Percentiles rank a stretch among this genome's conserved stretches.
phyloP scores from a whole-genome alignment of 2,797 vertebrate species.

The Hirundo rustica region DNA sequence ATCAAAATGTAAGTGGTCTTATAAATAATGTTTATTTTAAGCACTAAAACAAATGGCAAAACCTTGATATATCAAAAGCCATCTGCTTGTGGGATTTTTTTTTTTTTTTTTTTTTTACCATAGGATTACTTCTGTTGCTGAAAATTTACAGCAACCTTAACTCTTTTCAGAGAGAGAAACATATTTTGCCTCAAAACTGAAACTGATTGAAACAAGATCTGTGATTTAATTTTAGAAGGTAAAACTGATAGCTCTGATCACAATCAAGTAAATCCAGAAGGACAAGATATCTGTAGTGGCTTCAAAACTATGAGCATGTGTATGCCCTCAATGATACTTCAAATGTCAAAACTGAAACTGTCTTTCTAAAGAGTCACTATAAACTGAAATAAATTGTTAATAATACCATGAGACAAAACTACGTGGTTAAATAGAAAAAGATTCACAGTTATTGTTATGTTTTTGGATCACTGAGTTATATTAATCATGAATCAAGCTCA shows the following conservation, averaged over 20 bases:
- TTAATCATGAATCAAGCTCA: background rate
- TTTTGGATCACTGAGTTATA: background rate
- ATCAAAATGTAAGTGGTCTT: constrained; percentile 92
- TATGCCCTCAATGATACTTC: background rate
- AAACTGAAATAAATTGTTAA: background rate
- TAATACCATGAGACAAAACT: background rate
- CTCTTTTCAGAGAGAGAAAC: background rate
- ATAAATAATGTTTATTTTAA: constrained; percentile 99
- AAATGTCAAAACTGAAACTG: background rate
- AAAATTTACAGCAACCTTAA: constrained; percentile 58
- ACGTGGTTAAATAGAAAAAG: background rate
- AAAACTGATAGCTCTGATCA: background rate
- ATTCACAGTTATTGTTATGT: background rate
- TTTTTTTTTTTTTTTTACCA: constrained; percentile 43
- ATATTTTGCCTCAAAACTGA: background rate
- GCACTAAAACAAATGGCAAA: constrained; percentile 88
- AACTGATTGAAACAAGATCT: constrained; percentile 13
- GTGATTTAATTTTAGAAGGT: background rate
- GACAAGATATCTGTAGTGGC: background rate
- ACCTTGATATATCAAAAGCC: constrained; percentile 78
- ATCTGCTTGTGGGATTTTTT: constrained; percentile 71
- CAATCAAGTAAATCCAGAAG: background rate
- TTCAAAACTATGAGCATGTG: background rate
- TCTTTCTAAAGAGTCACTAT: background rate
- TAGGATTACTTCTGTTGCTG: constrained; percentile 50